Conservation (phyloP, 2,113 vertebrate species). For the Heptranchias perlo region DNA sequence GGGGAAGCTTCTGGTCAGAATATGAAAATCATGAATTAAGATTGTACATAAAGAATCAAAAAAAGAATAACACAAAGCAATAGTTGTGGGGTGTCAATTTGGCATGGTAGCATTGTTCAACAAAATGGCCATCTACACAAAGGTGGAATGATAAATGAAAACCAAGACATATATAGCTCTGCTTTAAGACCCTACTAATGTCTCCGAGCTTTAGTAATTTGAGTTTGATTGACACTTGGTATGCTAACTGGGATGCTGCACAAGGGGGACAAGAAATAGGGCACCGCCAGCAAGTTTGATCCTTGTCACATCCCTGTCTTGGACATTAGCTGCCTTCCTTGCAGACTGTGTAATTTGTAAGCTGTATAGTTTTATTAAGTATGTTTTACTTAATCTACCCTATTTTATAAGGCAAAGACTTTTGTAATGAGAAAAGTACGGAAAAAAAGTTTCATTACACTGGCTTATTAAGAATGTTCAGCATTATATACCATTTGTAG, state of each 20-base stretch:
- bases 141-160: conserved; percentile 13
- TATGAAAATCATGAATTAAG: conserved; percentile 28
- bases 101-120: conserved; percentile 8
- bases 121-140: not conserved
- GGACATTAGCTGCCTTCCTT: conserved; percentile 32
- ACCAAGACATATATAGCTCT: conserved; percentile 23
- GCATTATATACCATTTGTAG: conserved; percentile 37
- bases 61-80: conserved; percentile 33
- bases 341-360: conserved; percentile 42
- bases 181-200: conserved; percentile 33
- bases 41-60: conserved; percentile 39
- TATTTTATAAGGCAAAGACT: conserved; percentile 41
- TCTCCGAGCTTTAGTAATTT: conserved; percentile 28
- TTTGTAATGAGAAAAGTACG: conserved; percentile 35
- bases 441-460: conserved; percentile 40
- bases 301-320: conserved; percentile 26
- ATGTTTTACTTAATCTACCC: conserved; percentile 39
- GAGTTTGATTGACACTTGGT: conserved; percentile 24
- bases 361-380: conserved; percentile 42
- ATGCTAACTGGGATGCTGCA: conserved; percentile 14
- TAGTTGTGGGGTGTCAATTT: conserved; percentile 30
- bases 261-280: not conserved
- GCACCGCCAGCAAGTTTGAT: conserved; percentile 1
- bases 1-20: conserved; percentile 9
- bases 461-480: conserved; percentile 41